Evolutionary conservation across 2,888 invertebrate genomes (phyloP).

Genomic region (Willowsia nigromaculata): DNA sequence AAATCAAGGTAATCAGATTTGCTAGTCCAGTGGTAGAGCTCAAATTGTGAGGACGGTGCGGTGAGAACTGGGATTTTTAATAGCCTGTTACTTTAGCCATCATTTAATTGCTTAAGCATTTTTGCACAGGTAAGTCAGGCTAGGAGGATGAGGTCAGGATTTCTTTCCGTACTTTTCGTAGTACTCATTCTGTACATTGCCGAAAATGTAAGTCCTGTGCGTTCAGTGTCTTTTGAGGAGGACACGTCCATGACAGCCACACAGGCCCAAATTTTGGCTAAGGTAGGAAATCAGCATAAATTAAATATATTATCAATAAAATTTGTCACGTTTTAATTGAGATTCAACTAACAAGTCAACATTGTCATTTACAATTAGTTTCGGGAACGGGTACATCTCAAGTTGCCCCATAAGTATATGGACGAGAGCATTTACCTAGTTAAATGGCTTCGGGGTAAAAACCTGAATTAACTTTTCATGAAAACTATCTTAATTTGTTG

Average conservation of each 20-base stretch:
- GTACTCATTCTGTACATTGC: neutral
- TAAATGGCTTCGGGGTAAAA: slow-evolving; percentile 63
- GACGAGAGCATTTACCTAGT: slow-evolving; percentile 59
- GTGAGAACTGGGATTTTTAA: no score
- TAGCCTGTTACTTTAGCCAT: no score
- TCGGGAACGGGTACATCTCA: slow-evolving; percentile 25
- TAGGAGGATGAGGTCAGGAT: no score
- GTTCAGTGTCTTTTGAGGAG: slow-evolving; percentile 53
- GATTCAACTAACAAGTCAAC: neutral
- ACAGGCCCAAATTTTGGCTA: slow-evolving; percentile 21
- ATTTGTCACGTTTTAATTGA: neutral
- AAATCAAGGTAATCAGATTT: no score
- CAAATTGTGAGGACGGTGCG: no score
- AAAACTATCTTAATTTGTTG: neutral
- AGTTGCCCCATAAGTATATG: slow-evolving; percentile 65
- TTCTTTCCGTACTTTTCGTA: no score
- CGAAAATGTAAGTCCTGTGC: neutral
- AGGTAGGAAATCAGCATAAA: no score
- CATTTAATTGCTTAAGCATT: no score
- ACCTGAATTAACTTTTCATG: no score
- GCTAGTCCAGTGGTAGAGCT: no score
- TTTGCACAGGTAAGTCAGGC: no score
- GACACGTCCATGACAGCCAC: slow-evolving; percentile 21
- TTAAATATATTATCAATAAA: neutral
- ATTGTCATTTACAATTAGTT: no score